phyloP scores from a whole-genome alignment of 2,888 invertebrate genomes.

The Coenonympha arcania region DNA sequence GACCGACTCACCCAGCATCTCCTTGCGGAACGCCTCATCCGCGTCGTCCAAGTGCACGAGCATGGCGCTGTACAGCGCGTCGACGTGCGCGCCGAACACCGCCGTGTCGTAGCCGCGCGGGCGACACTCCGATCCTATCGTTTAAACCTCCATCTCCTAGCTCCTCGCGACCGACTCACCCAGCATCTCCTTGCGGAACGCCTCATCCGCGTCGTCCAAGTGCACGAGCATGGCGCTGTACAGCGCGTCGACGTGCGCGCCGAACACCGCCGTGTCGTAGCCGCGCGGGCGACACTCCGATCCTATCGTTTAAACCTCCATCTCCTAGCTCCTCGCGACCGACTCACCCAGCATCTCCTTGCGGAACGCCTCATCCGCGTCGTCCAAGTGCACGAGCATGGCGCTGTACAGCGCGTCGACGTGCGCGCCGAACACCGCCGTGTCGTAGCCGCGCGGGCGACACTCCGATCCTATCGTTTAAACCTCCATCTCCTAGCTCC shows the following conservation, averaged over 20 bases:
- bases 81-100: slow-evolving; percentile 76
- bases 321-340: too few relatives aligned
- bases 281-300: slow-evolving; percentile 63
- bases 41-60: slow-evolving; percentile 90
- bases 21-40: slow-evolving; percentile 76
- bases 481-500: too few relatives aligned
- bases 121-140: too few relatives aligned
- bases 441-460: slow-evolving; percentile 74
- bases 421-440: slow-evolving; percentile 72
- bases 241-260: slow-evolving; percentile 79
- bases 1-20: slow-evolving; percentile 77
- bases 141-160: too few relatives aligned
- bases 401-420: slow-evolving; percentile 81
- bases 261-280: slow-evolving; percentile 73
- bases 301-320: too few relatives aligned
- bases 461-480: too few relatives aligned
- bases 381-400: slow-evolving; percentile 88
- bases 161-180: too few relatives aligned
- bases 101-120: slow-evolving; percentile 73
- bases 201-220: slow-evolving; percentile 84
- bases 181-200: slow-evolving; percentile 76
- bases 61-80: slow-evolving; percentile 80
- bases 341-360: slow-evolving; percentile 77
- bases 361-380: slow-evolving; percentile 79
- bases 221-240: slow-evolving; percentile 85